phyloP scores from a whole-genome alignment of 1,140 invertebrate genomes.

The Ceratina australensis region DNA sequence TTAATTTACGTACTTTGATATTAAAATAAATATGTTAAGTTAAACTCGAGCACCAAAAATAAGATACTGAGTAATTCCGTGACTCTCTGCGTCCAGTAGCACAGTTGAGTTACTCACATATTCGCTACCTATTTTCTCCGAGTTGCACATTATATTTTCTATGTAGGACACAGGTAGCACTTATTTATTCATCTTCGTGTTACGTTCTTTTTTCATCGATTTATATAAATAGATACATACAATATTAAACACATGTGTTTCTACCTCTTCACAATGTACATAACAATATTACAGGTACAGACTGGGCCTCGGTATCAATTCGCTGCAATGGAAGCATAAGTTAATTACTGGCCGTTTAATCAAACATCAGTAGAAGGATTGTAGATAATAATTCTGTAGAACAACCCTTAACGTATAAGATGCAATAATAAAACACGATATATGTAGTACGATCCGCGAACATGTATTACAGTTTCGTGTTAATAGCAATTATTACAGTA shows the following conservation, averaged over 20 bases:
- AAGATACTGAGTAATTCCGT: conserved; percentile 29
- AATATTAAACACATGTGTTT: conserved; percentile 64
- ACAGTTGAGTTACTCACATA: too few relatives aligned
- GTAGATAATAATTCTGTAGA: conserved; percentile 35
- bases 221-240: conserved; percentile 65
- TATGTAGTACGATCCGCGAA: conserved; percentile 20
- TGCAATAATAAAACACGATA: conserved; percentile 36
- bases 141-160: conserved; percentile 42
- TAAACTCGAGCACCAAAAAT: conserved; percentile 51
- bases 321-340: conserved; percentile 58
- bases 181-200: conserved; percentile 33
- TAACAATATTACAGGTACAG: conserved; percentile 66
- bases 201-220: conserved; percentile 39
- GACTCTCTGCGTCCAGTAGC: conserved; percentile 29
- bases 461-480: conserved; percentile 37
- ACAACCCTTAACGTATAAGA: conserved; percentile 43
- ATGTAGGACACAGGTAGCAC: conserved; percentile 48
- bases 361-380: conserved; percentile 44
- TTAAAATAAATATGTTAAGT: conserved; percentile 53
- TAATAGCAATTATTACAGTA: conserved; percentile 11
- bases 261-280: conserved; percentile 61
- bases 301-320: conserved; percentile 54
- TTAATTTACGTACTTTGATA: conserved; percentile 60
- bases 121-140: conserved; percentile 27
- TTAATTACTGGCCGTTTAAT: conserved; percentile 60